These are phyloP conservation scores for Pogonus chalceus DNA, from an alignment of 1,140 invertebrate genomes.

Conservation along the genomic window DNA sequence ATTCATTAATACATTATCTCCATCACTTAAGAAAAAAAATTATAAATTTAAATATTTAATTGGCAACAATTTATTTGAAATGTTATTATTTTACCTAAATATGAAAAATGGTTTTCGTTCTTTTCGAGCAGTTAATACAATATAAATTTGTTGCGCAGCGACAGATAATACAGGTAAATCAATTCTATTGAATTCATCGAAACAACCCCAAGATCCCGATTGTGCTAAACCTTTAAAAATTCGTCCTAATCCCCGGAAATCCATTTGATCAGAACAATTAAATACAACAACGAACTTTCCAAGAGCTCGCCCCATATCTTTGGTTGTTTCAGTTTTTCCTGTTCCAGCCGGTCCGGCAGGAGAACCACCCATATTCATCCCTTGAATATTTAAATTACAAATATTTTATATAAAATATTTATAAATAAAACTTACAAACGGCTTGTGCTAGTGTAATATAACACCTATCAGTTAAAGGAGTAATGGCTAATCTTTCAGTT, in stretches of 20 bases:
- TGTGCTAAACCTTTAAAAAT: slow-evolving; percentile 87
- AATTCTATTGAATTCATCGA: slow-evolving; percentile 93
- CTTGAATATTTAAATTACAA: slow-evolving; percentile 40
- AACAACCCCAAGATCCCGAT: slow-evolving; percentile 88
- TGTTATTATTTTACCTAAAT: slow-evolving; percentile 65
- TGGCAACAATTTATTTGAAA: too few relatives aligned
- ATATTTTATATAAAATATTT: neutral
- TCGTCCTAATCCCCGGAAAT: slow-evolving; percentile 82
- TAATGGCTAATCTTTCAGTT: slow-evolving; percentile 81
- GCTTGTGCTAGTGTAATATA: slow-evolving; percentile 89
- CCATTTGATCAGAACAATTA: slow-evolving; percentile 96
- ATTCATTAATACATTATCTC: slow-evolving; percentile 76
- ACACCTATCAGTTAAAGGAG: slow-evolving; percentile 85
- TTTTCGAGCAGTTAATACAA: slow-evolving; percentile 52
- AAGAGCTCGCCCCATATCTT: slow-evolving; percentile 88
- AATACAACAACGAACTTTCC: slow-evolving; percentile 94
- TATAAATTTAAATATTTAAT: too few relatives aligned
- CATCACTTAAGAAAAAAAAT: slow-evolving; percentile 61
- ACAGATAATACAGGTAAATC: slow-evolving; percentile 88
- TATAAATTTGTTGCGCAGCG: slow-evolving; percentile 89
- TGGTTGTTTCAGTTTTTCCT: slow-evolving; percentile 91
- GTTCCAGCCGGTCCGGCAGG: slow-evolving; percentile 87
- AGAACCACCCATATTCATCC: slow-evolving; percentile 87
- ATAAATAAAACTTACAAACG: slow-evolving; percentile 39
- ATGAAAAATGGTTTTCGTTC: slow-evolving; percentile 70